Conservation (phyloP, 2,797 vertebrate species). For the Microctenopoma steveboyesi region DNA sequence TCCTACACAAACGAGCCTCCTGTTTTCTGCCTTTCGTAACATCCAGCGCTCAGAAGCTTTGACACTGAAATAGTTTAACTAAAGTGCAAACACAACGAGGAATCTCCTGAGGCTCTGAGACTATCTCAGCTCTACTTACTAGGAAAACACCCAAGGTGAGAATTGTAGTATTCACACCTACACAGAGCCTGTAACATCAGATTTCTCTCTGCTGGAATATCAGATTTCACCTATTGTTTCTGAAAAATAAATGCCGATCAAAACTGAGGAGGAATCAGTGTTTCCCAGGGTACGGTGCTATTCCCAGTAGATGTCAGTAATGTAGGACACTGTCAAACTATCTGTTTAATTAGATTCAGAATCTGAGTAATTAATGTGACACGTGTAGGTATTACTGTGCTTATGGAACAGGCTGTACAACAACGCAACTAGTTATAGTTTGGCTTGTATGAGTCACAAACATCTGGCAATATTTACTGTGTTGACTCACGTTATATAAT, state of each 20-base stretch:
- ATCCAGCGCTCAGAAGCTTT: slow-evolving; percentile 38
- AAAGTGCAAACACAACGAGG: slow-evolving; percentile 56
- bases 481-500: too few relatives aligned
- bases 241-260: neutral
- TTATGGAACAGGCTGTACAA: too few relatives aligned
- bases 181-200: slow-evolving; percentile 41
- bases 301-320: too few relatives aligned
- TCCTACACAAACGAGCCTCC: slow-evolving; percentile 25
- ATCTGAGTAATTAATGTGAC: too few relatives aligned
- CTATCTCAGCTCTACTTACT: slow-evolving; percentile 42
- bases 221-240: slow-evolving; percentile 28
- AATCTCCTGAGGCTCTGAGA: slow-evolving; percentile 54
- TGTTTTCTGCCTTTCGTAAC: slow-evolving; percentile 34
- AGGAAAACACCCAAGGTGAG: slow-evolving; percentile 61
- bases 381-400: too few relatives aligned
- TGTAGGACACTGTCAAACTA: too few relatives aligned
- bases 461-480: too few relatives aligned
- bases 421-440: too few relatives aligned
- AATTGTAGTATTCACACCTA: slow-evolving; percentile 62
- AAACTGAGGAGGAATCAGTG: neutral
- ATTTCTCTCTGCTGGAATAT: slow-evolving; percentile 26
- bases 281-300: neutral
- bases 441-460: too few relatives aligned
- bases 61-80: slow-evolving; percentile 45
- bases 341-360: too few relatives aligned